A percentile compares a stretch with the other conserved stretches of the same genome.
Evolutionary conservation across 2,113 vertebrate species (phyloP).

Genomic region (Stomatorhinus ivindoensis): DNA sequence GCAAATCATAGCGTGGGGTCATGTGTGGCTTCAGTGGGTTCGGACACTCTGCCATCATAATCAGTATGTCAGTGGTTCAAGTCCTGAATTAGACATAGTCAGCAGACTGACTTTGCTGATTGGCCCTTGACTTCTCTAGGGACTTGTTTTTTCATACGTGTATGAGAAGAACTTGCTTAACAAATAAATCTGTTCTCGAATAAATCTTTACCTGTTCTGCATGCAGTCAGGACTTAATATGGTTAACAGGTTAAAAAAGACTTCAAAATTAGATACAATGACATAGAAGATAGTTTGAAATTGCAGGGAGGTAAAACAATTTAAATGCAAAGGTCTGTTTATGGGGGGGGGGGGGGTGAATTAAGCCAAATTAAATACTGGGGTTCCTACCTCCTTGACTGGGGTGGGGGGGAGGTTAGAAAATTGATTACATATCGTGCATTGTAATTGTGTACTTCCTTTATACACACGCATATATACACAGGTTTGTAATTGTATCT

Average conservation of each 20-base stretch:
- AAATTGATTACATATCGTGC: not conserved
- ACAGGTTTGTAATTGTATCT: not conserved
- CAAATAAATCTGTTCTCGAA: not conserved
- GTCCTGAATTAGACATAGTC: not conserved
- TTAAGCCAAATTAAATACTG: not conserved
- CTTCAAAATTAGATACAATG: not conserved
- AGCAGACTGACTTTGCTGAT: not conserved
- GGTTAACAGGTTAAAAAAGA: not conserved
- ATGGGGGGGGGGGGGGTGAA: not conserved
- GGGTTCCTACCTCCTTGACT: not conserved
- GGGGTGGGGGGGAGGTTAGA: not conserved
- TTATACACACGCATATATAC: not conserved
- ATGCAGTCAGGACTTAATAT: not conserved
- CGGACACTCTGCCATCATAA: not conserved
- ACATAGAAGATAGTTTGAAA: not conserved
- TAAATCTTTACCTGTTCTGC: not conserved
- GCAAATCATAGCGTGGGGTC: not conserved
- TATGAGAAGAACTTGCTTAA: not conserved
- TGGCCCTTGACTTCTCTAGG: not conserved
- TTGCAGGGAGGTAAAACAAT: not conserved
- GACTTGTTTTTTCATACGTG: not conserved
- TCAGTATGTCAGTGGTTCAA: not conserved
- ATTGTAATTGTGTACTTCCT: not conserved
- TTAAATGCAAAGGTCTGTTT: not conserved
- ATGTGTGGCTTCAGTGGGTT: not conserved